phyloP scores from a whole-genome alignment of 2,797 vertebrate genomes.

The Odontamblyopus lacepedii region DNA sequence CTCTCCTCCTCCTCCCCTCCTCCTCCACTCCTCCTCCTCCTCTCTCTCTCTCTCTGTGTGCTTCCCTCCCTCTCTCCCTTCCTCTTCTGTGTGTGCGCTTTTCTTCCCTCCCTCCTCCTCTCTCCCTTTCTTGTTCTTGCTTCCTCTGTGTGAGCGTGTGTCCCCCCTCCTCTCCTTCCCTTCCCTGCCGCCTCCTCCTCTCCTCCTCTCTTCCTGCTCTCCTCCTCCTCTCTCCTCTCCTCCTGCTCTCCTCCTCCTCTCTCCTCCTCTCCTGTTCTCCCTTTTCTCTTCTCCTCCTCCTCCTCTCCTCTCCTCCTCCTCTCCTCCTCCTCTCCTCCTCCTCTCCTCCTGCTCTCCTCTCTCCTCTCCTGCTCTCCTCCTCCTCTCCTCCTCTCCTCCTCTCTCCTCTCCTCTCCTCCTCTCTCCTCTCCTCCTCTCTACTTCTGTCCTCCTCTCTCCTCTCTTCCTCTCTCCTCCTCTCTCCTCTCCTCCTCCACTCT shows the following conservation, averaged over 20 bases:
- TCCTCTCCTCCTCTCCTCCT: not conserved
- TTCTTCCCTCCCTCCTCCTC: conserved; percentile 4
- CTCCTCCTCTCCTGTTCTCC: not conserved
- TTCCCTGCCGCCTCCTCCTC: too few species aligned
- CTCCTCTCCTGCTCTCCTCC: conserved; percentile 15
- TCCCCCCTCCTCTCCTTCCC: not conserved
- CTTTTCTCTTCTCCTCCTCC: too few species aligned
- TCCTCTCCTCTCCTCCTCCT: not conserved
- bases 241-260: conserved; percentile 5
- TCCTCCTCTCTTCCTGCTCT: conserved; percentile 26
- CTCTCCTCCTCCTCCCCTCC: not conserved
- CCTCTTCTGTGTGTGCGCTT: not conserved
- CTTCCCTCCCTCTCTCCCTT: conserved; percentile 7
- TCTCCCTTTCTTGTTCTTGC: not conserved
- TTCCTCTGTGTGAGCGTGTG: not conserved
- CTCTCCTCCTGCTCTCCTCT: too few species aligned
- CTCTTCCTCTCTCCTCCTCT: too few species aligned
- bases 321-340: too few species aligned
- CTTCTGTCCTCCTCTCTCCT: too few species aligned
- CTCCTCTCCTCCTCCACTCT: too few species aligned
- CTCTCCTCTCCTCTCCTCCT: too few species aligned
- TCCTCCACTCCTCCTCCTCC: too few species aligned
- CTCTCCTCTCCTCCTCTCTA: too few species aligned
- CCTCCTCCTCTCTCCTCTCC: conserved; percentile 9
- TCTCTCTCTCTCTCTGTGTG: too few species aligned